A percentile compares a stretch with the other conserved stretches of the same genome.
Evolutionary conservation across 2,888 invertebrate genomes (phyloP).

Genomic region (Rhagium mordax): DNA sequence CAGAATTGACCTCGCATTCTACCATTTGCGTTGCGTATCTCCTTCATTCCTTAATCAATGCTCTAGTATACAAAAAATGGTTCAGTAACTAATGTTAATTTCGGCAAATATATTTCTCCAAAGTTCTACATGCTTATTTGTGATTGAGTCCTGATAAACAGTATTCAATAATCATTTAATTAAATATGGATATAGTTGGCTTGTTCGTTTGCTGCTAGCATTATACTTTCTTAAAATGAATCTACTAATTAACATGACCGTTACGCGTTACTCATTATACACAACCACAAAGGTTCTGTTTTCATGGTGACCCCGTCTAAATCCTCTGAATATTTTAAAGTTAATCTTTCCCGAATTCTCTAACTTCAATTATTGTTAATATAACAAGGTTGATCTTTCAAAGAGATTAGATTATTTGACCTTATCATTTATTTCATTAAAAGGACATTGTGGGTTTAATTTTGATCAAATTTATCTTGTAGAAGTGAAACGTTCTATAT

Average conservation of each 20-base stretch:
- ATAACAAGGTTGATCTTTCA: conserved; percentile 24
- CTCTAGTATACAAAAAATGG: too few species aligned
- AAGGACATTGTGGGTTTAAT: neutral
- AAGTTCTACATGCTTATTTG: too few species aligned
- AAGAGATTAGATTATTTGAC: conserved; percentile 22
- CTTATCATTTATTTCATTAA: conserved; percentile 20
- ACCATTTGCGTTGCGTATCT: too few species aligned
- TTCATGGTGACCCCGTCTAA: conserved; percentile 18
- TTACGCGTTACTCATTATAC: neutral
- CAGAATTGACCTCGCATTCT: too few species aligned
- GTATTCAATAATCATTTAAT: neutral
- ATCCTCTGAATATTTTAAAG: conserved; percentile 2
- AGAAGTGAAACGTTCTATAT: neutral
- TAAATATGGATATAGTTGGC: neutral
- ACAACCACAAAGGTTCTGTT: conserved; percentile 1
- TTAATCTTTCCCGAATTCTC: neutral
- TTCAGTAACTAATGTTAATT: too few species aligned
- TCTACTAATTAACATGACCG: neutral
- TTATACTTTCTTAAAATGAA: neutral
- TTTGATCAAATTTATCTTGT: conserved; percentile 3
- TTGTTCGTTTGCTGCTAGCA: neutral
- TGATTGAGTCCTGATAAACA: too few species aligned
- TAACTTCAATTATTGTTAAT: conserved; percentile 10
- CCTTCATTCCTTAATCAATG: too few species aligned
- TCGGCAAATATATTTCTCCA: too few species aligned